These are phyloP conservation scores for Acleris literana DNA, from an alignment of 2,888 invertebrate genomes.

Conservation along the genomic window DNA sequence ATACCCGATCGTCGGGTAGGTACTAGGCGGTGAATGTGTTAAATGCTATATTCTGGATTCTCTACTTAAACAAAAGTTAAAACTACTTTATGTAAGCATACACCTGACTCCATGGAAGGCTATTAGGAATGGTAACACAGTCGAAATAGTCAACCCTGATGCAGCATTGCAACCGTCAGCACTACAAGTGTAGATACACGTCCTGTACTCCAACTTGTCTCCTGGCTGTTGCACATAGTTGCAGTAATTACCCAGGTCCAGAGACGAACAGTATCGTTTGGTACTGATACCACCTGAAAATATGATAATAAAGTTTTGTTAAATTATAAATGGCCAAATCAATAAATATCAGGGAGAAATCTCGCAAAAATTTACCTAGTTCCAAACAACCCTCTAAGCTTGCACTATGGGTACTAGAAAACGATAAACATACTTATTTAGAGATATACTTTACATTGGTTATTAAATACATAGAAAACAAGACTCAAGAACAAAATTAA, in stretches of 20 bases:
- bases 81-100: slow-evolving; percentile 7
- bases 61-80: background rate
- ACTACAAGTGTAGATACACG: slow-evolving; percentile 93
- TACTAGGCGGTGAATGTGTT: too few relatives aligned
- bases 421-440: too few relatives aligned
- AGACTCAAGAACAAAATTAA: too few relatives aligned
- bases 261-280: slow-evolving; percentile 92
- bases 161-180: slow-evolving; percentile 93
- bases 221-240: slow-evolving; percentile 93
- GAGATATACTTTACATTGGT: too few relatives aligned
- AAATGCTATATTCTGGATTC: too few relatives aligned
- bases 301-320: background rate
- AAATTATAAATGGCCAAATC: background rate
- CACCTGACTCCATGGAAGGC: slow-evolving; percentile 23
- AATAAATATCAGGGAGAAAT: too few relatives aligned
- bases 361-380: too few relatives aligned
- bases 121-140: slow-evolving; percentile 43
- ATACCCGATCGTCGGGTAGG: too few relatives aligned
- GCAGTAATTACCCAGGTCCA: slow-evolving; percentile 94
- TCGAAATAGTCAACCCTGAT: slow-evolving; percentile 50
- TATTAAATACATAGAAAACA: too few relatives aligned
- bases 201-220: slow-evolving; percentile 92
- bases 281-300: slow-evolving; percentile 93
- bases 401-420: too few relatives aligned
- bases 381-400: too few relatives aligned